Base-by-base conservation (phyloP, 2,113 vertebrate genomes). In the Hemichromis elongatus region DNA sequence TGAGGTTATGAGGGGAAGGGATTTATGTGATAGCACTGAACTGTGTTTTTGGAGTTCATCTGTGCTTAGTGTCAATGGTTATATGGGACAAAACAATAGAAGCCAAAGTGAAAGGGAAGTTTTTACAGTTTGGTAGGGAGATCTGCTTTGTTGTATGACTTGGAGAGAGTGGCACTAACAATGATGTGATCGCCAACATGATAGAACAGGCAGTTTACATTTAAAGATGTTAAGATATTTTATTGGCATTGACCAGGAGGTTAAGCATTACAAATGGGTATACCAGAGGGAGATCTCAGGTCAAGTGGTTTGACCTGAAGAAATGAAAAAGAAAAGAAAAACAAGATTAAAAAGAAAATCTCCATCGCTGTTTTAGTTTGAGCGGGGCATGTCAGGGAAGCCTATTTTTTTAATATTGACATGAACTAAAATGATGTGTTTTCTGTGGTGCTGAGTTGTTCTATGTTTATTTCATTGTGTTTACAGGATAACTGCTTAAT, bases 1-100 rank as follows among this genome's bases (percentile, higher is more conserved):
- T n/a, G 30, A 35, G 57, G 9, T 61, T 61, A 61, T 35, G 26
- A 59, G 28, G 45, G 21, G 26, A 30, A 78, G 18, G 24, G 21
- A 26, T 45, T 66, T 53, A 35, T 57, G 26, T 66, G 45, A 54
- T 10, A 14, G 42, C 55, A 26, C 19, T 53, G 54, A 77, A 3
- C 10, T 52, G 16, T 54, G 19, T 37, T 47, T 79, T 45, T 24
- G 33, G 77, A 73, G 77, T 19, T 26, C 21, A 70, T 45, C 37
- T 45, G 37, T 3, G 0, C 8, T 45, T 40, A 24, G 37, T 21
- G 61, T 66, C 61, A 21, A 37, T 0, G 61, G 61, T 66, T 0
- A 21, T 21, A 19, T 66, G 61, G 3, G 61, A 37, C 61, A 66
- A 0, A 66, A 40, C 10, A 37, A 66, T 0, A 66, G 33, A 6